Evolutionary conservation across 2,113 vertebrate species (phyloP).

Genomic region (Microtus montanus): DNA sequence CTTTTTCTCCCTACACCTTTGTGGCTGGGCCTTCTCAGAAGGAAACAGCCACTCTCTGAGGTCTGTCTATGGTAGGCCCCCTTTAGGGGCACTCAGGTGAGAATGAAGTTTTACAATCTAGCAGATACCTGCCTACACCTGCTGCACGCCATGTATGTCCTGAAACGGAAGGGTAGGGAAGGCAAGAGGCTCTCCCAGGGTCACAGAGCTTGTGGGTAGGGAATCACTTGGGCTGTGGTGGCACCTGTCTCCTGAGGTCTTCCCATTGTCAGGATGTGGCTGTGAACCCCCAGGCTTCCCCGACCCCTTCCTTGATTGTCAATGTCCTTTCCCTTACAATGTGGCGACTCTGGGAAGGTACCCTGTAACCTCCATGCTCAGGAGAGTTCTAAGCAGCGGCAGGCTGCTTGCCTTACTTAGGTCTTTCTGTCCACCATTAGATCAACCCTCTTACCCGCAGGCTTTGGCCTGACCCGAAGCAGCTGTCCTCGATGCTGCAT

Average conservation of each 20-base stretch:
- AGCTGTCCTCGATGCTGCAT: fast-evolving
- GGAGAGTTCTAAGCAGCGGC: too few species aligned
- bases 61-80: background rate
- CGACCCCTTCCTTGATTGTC: fast-evolving
- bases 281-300: background rate
- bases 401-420: background rate
- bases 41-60: background rate
- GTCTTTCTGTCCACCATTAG: background rate
- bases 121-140: background rate
- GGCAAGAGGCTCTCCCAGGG: background rate
- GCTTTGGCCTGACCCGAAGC: too few species aligned
- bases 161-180: background rate
- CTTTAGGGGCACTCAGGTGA: background rate
- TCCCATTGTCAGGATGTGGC: background rate
- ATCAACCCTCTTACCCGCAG: background rate
- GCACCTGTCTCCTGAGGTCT: background rate
- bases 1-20: background rate
- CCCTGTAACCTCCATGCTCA: background rate
- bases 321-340: background rate
- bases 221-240: background rate
- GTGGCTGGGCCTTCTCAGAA: background rate
- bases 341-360: background rate
- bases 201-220: background rate
- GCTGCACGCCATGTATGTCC: background rate
- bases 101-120: background rate